A percentile compares a stretch with the other conserved stretches of the same genome.
Evolutionary conservation across 2,113 vertebrate species (phyloP).

Genomic region (Tympanuchus pallidicinctus): DNA sequence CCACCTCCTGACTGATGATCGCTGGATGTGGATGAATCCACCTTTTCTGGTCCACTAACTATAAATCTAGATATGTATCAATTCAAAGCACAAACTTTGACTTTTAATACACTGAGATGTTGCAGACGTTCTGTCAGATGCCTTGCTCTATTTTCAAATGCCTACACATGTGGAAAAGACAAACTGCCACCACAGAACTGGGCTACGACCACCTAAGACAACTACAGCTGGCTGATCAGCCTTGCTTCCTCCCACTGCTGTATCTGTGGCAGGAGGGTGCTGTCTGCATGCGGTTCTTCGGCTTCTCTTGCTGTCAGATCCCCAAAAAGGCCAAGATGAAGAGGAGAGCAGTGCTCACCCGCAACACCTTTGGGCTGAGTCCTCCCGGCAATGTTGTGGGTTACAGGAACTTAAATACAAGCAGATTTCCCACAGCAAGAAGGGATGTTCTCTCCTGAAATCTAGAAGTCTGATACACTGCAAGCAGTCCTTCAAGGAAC

Average conservation of each 20-base stretch:
- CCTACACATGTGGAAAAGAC: not conserved
- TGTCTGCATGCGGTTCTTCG: not conserved
- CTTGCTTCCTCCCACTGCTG: too few species aligned
- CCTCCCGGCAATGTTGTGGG: not conserved
- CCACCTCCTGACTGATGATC: accelerated
- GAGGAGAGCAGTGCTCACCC: not conserved
- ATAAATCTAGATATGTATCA: not conserved
- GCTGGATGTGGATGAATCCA: not conserved
- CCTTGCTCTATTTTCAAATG: not conserved
- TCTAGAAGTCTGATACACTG: not conserved
- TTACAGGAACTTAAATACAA: not conserved
- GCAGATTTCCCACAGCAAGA: not conserved
- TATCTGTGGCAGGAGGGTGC: not conserved
- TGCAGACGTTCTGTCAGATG: not conserved
- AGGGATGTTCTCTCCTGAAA: not conserved
- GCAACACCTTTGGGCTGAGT: not conserved
- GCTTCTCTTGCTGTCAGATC: not conserved
- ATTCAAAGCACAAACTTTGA: not conserved
- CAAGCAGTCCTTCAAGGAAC: not conserved
- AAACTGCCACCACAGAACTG: not conserved
- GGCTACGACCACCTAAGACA: not conserved
- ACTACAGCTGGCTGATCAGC: accelerated
- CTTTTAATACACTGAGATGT: not conserved
- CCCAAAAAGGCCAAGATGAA: not conserved
- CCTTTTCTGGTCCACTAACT: not conserved